These are phyloP conservation scores for Intellagama lesueurii DNA, from an alignment of 2,797 vertebrate species.

Conservation along the genomic window DNA sequence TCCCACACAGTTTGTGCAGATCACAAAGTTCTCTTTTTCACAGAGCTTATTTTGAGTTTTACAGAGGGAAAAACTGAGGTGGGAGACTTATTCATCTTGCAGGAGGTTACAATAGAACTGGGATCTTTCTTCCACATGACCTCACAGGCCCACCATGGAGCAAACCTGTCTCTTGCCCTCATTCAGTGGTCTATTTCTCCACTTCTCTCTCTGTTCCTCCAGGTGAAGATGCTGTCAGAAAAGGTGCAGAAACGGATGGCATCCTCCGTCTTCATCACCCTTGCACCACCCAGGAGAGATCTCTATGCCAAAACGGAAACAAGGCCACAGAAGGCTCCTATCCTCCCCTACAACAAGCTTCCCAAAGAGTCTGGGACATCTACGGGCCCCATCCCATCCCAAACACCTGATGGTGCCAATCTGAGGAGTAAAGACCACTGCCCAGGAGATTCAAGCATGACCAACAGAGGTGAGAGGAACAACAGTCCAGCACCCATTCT, in stretches of 20 bases:
- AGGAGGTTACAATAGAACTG: no score
- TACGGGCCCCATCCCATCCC: constrained; percentile 41
- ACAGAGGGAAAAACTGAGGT: no score
- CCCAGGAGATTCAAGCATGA: accelerated
- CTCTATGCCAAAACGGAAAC: constrained; percentile 15
- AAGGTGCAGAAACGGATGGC: constrained; percentile 85
- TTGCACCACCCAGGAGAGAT: constrained; percentile 82
- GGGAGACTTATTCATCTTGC: no score
- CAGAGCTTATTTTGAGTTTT: no score
- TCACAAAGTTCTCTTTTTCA: no score
- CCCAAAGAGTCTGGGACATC: constrained; percentile 20
- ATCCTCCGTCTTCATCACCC: constrained; percentile 92
- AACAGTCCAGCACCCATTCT: accelerated
- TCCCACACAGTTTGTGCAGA: no score
- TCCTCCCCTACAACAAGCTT: accelerated
- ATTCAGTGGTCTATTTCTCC: no score
- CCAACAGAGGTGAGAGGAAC: constrained; percentile 70
- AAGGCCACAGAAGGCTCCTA: accelerated
- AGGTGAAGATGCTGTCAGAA: constrained; percentile 53
- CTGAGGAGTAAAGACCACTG: accelerated
- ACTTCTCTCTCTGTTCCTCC: background rate
- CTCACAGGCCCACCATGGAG: no score
- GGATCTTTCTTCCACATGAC: no score
- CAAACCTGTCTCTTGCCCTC: no score
- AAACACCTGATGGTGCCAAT: background rate